These are phyloP conservation scores for Dynastes tityus DNA, from an alignment of 2,888 invertebrate species.

Conservation along the genomic window DNA sequence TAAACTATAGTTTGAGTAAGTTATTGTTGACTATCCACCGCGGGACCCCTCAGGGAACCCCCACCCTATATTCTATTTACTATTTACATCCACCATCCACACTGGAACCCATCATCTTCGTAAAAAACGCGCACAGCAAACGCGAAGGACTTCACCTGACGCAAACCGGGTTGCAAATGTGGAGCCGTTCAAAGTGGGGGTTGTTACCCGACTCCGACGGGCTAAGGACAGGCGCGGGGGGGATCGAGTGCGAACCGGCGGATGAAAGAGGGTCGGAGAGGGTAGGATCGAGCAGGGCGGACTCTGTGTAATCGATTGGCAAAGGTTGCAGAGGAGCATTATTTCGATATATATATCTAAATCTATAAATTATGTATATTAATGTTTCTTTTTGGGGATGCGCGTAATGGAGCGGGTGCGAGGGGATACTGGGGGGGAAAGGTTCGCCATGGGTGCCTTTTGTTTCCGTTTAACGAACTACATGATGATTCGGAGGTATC, in stretches of 20 bases:
- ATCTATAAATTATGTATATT: conserved; percentile 41
- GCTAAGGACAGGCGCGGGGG: background rate
- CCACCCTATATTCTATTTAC: too few relatives aligned
- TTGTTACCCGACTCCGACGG: background rate
- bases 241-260: background rate
- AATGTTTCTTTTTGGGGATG: conserved; percentile 14
- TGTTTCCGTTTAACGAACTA: background rate
- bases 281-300: background rate
- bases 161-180: conserved; percentile 22
- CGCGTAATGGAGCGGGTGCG: background rate
- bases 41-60: too few relatives aligned
- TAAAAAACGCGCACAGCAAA: background rate
- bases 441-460: background rate
- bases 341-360: conserved; percentile 35
- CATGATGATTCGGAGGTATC: background rate
- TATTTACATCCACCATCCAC: too few relatives aligned
- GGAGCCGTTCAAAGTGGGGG: conserved; percentile 12
- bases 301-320: conserved; percentile 30
- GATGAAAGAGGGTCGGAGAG: background rate
- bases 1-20: too few relatives aligned
- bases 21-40: too few relatives aligned
- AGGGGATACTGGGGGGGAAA: background rate
- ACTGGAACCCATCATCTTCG: background rate
- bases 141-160: background rate
- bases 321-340: conserved; percentile 32